A percentile compares a stretch with the other conserved stretches of the same genome.
These are phyloP conservation scores for Spea bombifrons DNA, from an alignment of 2,113 vertebrate species.

Conservation along the genomic window DNA sequence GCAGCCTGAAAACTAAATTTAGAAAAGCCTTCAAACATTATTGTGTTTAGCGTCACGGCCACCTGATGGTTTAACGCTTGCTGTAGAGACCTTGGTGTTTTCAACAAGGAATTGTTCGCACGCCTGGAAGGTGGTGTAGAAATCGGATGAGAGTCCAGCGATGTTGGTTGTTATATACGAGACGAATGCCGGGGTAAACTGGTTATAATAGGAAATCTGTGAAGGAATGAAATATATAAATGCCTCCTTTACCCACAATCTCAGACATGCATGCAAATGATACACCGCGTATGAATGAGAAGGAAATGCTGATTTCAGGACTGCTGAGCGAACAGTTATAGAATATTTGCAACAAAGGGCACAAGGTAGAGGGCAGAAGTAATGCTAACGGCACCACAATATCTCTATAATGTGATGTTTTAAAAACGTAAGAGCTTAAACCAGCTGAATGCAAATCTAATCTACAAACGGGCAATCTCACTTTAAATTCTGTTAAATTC, in stretches of 20 bases:
- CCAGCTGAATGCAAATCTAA: no score
- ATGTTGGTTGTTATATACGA: constrained; percentile 88
- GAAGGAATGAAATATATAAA: background rate
- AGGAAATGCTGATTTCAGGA: background rate
- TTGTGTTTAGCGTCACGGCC: background rate
- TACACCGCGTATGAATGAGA: background rate
- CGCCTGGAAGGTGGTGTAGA: constrained; percentile 75
- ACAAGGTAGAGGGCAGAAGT: no score
- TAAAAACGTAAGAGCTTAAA: no score
- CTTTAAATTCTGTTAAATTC: no score
- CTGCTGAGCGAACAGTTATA: no score
- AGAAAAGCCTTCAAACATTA: no score
- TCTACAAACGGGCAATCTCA: no score
- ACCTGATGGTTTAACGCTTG: constrained; percentile 24
- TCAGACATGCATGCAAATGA: background rate
- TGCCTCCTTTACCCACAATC: background rate
- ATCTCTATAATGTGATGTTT: no score
- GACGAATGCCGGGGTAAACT: constrained; percentile 81
- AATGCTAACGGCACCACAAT: no score
- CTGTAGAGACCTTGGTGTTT: constrained; percentile 71
- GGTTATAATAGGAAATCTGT: constrained; percentile 94
- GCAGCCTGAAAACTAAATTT: no score
- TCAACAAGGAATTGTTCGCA: constrained; percentile 82
- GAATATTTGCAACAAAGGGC: no score
- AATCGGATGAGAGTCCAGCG: constrained; percentile 80